Evolutionary conservation across 64 coral and sea anemone species (phyloP), one percentile per base, ranked within the genome.

Genomic region (Stichodactyla helianthus): DNA sequence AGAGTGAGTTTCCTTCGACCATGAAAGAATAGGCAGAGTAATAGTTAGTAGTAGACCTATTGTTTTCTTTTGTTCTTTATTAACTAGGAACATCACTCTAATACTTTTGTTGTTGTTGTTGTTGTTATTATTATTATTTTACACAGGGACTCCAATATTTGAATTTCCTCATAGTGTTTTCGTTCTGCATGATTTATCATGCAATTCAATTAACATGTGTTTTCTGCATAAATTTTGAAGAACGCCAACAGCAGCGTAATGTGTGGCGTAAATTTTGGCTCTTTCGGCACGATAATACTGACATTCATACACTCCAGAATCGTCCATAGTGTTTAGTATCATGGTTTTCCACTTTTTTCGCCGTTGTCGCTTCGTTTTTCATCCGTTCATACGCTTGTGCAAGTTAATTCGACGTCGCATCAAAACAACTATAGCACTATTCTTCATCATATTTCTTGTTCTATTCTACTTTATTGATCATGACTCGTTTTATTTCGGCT

Each of bases 121-220:
- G 35, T 3, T 44, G 35, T 44, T 44, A 44, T 0, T 44, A 44
- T 44, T 44, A 44, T 44, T 44, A 44, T 44, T 44, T 3, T 44
- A 44, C 35, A 58, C 55, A 58, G 9, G 55, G 55, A 58, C 0
- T 58, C 55, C 55, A 15, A 15, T 58, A 58, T 11, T 44, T 44
- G 35, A 44, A 44, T 44, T 44, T 44, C 2, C 4, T 44, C 35
- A 3, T 44, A 3, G 35, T 44, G 2, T 44, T 44, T 44, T 44
- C 35, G 68, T 74, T 74, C 68, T 74, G 68, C 68, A 74, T 74
- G 68, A 74, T 74, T 74, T 27, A 35, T 9, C 63, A 68, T 68
- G 8, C 62, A 65, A 22, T 65, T 31, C 22, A 26, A 11, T 44
- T 44, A 44, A 44, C 68, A 74, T 74, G 68, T 74, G 68, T 74